These are phyloP conservation scores for Cirrhinus mrigala DNA, from an alignment of 2,797 vertebrate genomes.

Conservation along the genomic window DNA sequence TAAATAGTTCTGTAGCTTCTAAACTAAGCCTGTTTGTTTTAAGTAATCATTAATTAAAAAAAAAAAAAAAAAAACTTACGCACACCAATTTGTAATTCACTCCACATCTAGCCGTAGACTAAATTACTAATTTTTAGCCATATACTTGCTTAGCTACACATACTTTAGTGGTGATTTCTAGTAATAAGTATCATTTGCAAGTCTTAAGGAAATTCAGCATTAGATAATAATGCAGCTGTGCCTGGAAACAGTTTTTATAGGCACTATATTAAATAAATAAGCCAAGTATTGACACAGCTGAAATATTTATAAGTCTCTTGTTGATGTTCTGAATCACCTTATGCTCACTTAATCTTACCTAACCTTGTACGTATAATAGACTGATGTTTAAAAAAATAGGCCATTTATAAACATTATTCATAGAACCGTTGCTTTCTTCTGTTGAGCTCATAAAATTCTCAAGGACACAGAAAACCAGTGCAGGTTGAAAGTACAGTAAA, in stretches of 20 bases:
- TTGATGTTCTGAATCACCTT: constrained; percentile 42
- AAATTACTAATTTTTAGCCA: neutral
- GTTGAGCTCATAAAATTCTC: constrained; percentile 48
- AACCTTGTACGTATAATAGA: constrained; percentile 16
- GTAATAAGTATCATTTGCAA: neutral
- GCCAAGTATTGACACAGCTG: constrained; percentile 12
- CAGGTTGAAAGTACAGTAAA: constrained; percentile 42
- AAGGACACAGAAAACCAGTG: constrained; percentile 37
- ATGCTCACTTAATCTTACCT: constrained; percentile 17
- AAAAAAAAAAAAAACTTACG: neutral
- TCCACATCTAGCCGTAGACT: neutral
- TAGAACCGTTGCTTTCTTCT: constrained; percentile 23
- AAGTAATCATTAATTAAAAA: neutral
- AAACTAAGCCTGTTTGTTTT: neutral
- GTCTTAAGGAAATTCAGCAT: neutral
- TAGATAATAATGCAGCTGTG: neutral
- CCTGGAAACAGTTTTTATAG: neutral
- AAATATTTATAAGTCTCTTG: constrained; percentile 26
- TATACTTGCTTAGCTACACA: neutral
- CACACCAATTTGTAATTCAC: neutral
- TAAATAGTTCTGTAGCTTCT: neutral
- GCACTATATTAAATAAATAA: constrained; percentile 27
- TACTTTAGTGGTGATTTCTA: neutral
- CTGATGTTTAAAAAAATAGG: constrained; percentile 20
- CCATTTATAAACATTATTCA: constrained; percentile 50